These are phyloP conservation scores for Acanthosepion pharaonis DNA, from an alignment of 2,888 invertebrate genomes.

Conservation along the genomic window DNA sequence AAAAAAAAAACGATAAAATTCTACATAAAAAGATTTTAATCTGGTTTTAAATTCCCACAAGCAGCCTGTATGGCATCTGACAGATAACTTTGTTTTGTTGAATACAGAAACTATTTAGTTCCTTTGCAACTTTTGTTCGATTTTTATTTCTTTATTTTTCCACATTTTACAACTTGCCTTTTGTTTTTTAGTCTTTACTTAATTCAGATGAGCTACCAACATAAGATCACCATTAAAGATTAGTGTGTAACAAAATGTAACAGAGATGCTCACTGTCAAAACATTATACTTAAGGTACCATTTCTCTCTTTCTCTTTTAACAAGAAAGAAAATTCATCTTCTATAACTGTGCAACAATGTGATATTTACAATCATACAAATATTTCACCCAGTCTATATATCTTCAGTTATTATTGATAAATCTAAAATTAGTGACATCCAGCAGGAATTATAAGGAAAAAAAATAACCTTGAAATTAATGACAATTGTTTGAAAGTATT, in stretches of 20 bases:
- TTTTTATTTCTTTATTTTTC: not conserved
- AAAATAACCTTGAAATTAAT: too few species aligned
- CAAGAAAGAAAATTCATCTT: not conserved
- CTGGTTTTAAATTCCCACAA: slow-evolving; percentile 33
- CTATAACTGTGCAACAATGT: not conserved
- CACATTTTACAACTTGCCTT: not conserved
- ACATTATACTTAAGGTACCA: not conserved
- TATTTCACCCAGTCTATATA: not conserved
- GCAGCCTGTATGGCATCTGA: slow-evolving; percentile 1
- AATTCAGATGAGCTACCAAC: slow-evolving; percentile 33
- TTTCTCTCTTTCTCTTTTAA: not conserved
- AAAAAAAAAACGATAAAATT: not conserved
- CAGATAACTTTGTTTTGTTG: slow-evolving; percentile 23
- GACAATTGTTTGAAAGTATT: too few species aligned
- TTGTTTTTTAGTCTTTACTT: not conserved
- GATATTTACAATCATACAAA: not conserved
- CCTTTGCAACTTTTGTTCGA: not conserved
- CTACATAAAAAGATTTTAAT: slow-evolving; percentile 1
- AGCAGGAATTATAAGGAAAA: too few species aligned
- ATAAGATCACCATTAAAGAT: not conserved
- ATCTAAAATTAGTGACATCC: too few species aligned
- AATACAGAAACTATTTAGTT: not conserved
- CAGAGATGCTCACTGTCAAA: slow-evolving; percentile 17
- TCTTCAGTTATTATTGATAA: too few species aligned
- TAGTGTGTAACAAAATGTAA: not conserved